These are phyloP conservation scores for Channa striata DNA, from an alignment of 2,797 vertebrate species.

Conservation along the genomic window DNA sequence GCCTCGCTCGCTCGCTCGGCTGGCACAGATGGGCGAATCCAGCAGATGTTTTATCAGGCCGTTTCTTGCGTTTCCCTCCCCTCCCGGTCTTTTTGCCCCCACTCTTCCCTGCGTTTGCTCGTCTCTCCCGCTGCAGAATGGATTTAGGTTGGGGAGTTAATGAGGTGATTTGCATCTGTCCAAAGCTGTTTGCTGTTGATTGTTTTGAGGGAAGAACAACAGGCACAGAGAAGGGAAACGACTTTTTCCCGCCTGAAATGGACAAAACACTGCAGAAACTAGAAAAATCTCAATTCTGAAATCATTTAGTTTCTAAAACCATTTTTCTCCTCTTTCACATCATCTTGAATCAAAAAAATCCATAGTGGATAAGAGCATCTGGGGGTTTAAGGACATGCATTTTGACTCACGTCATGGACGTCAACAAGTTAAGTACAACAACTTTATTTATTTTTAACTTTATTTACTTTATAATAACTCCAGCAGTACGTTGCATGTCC, in stretches of 20 bases:
- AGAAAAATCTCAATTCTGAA: background rate
- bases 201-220: slow-evolving; percentile 75
- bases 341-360: background rate
- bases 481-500: too few species aligned
- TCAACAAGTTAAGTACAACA: too few species aligned
- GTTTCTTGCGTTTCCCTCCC: background rate
- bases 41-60: slow-evolving; percentile 79
- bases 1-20: slow-evolving; percentile 54
- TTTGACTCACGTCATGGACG: too few species aligned
- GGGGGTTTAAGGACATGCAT: too few species aligned
- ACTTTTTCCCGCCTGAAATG: slow-evolving; percentile 37
- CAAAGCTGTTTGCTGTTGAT: slow-evolving; percentile 81
- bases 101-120: slow-evolving; percentile 26
- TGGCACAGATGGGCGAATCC: slow-evolving; percentile 78
- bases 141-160: slow-evolving; percentile 78
- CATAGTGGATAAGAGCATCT: too few species aligned
- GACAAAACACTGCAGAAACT: slow-evolving; percentile 5
- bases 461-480: too few species aligned
- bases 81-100: slow-evolving; percentile 6
- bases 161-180: slow-evolving; percentile 84
- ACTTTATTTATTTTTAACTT: too few species aligned
- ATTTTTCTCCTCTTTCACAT: background rate
- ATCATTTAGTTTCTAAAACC: slow-evolving; percentile 6
- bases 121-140: slow-evolving; percentile 65
- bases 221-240: slow-evolving; percentile 27